Evolutionary conservation across 2,888 invertebrate species (phyloP).

Genomic region (Heliconius sara): DNA sequence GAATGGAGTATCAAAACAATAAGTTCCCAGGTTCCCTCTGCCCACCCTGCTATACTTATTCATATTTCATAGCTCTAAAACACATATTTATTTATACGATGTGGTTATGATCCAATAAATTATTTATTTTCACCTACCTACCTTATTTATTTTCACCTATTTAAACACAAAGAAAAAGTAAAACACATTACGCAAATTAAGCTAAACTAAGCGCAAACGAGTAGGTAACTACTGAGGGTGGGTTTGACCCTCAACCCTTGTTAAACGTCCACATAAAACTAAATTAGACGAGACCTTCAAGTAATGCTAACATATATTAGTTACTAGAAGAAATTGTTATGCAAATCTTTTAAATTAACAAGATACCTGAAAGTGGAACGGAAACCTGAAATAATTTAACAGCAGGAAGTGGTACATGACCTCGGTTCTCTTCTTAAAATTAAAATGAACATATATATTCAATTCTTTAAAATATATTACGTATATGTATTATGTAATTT

Average conservation of each 20-base stretch:
- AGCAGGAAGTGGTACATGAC: too few relatives aligned
- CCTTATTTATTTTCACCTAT: not conserved
- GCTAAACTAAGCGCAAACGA: not conserved
- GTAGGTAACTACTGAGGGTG: not conserved
- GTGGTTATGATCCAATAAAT: not conserved
- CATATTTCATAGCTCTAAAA: not conserved
- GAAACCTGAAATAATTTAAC: too few relatives aligned
- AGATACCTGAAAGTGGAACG: not conserved
- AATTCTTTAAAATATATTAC: too few relatives aligned
- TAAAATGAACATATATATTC: too few relatives aligned
- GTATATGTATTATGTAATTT: too few relatives aligned
- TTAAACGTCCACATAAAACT: conserved; percentile 9
- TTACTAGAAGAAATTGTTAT: not conserved
- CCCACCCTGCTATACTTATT: not conserved
- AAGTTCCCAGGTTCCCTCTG: too few relatives aligned
- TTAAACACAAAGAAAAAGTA: not conserved
- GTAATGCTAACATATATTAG: not conserved
- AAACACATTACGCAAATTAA: conserved; percentile 7
- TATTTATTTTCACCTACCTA: not conserved
- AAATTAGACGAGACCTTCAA: conserved; percentile 11
- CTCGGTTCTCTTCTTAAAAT: not conserved
- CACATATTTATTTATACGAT: not conserved
- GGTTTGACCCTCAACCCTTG: conserved; percentile 18
- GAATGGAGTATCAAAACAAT: too few relatives aligned
- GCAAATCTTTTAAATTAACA: not conserved